These are phyloP conservation scores for Sebastes kiyomatsui DNA, from an alignment of 2,797 vertebrate genomes.

Conservation along the genomic window DNA sequence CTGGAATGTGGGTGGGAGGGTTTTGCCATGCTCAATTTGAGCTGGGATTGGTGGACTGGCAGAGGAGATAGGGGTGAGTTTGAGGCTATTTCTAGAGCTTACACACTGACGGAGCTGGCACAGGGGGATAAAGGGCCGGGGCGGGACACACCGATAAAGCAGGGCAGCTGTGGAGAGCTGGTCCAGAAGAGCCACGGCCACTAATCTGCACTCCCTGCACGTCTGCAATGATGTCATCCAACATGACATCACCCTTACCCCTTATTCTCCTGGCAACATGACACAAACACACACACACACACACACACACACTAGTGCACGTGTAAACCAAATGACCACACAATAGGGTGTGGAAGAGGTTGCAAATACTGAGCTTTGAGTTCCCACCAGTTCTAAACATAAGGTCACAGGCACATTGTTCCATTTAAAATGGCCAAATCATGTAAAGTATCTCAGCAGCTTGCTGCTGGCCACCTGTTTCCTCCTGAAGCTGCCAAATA, in stretches of 20 bases:
- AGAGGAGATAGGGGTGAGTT: constrained; percentile 32
- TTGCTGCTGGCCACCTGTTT: constrained; percentile 44
- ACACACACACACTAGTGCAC: background rate
- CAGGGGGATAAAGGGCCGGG: constrained; percentile 34
- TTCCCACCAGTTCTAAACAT: constrained; percentile 23
- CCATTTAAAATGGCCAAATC: constrained; percentile 10
- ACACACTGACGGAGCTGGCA: constrained; percentile 39
- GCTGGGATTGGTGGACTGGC: constrained; percentile 61
- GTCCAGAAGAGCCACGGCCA: constrained; percentile 21
- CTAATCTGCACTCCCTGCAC: constrained; percentile 65
- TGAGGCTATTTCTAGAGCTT: constrained; percentile 63
- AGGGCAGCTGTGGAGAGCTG: constrained; percentile 53
- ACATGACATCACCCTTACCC: constrained; percentile 73
- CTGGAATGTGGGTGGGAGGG: constrained; percentile 54
- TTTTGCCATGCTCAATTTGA: constrained; percentile 63
- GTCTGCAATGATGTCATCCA: constrained; percentile 74
- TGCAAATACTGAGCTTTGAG: background rate
- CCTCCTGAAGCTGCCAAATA: background rate
- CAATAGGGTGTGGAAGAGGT: constrained; percentile 33
- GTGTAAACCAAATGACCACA: constrained; percentile 18
- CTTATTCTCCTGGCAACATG: constrained; percentile 29
- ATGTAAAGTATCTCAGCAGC: background rate
- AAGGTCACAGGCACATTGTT: constrained; percentile 20
- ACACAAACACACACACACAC: constrained; percentile 11
- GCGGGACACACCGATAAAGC: constrained; percentile 45